phyloP scores from a whole-genome alignment of 1,140 invertebrate genomes.

The Drosophila pandora region DNA sequence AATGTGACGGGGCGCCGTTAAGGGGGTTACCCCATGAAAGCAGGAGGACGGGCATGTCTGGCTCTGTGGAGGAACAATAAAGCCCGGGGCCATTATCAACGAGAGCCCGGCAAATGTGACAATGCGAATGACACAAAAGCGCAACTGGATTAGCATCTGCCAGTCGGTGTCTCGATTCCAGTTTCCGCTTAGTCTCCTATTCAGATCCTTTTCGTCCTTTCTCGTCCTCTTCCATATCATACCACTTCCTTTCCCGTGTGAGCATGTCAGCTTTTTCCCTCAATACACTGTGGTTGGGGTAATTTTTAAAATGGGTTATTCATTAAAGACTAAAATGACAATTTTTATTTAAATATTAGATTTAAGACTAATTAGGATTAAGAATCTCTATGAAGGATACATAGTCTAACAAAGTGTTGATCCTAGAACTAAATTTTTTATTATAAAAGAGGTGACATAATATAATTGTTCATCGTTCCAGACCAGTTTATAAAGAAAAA shows the following conservation, averaged over 20 bases:
- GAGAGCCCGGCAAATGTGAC: constrained; percentile 57
- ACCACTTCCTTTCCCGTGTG: constrained; percentile 14
- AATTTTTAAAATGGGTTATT: not conserved
- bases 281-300: constrained; percentile 13
- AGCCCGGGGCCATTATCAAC: constrained; percentile 59
- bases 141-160: constrained; percentile 64
- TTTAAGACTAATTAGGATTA: not conserved
- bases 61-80: constrained; percentile 55
- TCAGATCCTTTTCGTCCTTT: constrained; percentile 3
- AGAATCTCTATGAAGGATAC: not conserved
- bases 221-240: not conserved
- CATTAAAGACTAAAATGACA: not conserved
- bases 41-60: constrained; percentile 13
- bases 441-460: too few species aligned
- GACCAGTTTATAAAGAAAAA: not conserved
- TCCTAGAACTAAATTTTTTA: too few species aligned
- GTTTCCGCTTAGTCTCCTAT: constrained; percentile 45
- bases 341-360: not conserved
- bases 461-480: too few species aligned
- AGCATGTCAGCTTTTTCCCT: constrained; percentile 32
- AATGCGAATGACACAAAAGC: constrained; percentile 56
- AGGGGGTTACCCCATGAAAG: not conserved
- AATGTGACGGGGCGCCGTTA: constrained; percentile 42
- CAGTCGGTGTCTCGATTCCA: constrained; percentile 50
- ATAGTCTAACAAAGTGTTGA: too few species aligned